A percentile compares a stretch with the other conserved stretches of the same genome.
These are phyloP conservation scores for Papilio polyxenes DNA, from an alignment of 1,140 invertebrate genomes.

Conservation along the genomic window DNA sequence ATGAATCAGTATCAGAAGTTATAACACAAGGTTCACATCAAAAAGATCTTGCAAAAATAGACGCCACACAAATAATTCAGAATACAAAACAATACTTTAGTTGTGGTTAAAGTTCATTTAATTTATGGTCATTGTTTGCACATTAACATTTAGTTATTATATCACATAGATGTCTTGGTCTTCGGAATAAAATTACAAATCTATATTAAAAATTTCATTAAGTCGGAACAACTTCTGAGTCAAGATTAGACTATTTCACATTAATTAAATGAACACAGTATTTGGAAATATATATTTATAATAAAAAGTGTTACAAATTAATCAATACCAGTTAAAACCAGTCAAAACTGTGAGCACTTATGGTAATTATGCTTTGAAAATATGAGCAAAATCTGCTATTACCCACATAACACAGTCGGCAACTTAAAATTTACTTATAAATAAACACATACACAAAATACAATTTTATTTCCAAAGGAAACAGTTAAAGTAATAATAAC, in stretches of 20 bases:
- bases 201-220: constrained; percentile 23
- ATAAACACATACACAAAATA: constrained; percentile 34
- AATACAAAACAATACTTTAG: background rate
- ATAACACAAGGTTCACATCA: constrained; percentile 16
- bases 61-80: constrained; percentile 35
- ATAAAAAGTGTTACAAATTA: background rate
- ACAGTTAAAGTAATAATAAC: constrained; percentile 50
- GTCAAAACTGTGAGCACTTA: constrained; percentile 26
- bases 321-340: background rate
- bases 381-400: constrained; percentile 6
- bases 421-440: constrained; percentile 39
- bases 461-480: constrained; percentile 56
- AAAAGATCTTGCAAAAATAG: constrained; percentile 35
- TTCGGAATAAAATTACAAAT: constrained; percentile 5
- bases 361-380: background rate
- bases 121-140: constrained; percentile 27
- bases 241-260: constrained; percentile 45
- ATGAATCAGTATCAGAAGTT: constrained; percentile 32
- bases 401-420: constrained; percentile 27
- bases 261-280: constrained; percentile 52
- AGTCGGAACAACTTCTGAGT: constrained; percentile 28
- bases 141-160: constrained; percentile 24
- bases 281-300: constrained; percentile 37
- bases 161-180: constrained; percentile 33
- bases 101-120: constrained; percentile 23